Percentiles rank a stretch among this genome's conserved stretches.
These are phyloP conservation scores for Trematomus loennbergii DNA, from an alignment of 2,113 vertebrate species.

Conservation along the genomic window DNA sequence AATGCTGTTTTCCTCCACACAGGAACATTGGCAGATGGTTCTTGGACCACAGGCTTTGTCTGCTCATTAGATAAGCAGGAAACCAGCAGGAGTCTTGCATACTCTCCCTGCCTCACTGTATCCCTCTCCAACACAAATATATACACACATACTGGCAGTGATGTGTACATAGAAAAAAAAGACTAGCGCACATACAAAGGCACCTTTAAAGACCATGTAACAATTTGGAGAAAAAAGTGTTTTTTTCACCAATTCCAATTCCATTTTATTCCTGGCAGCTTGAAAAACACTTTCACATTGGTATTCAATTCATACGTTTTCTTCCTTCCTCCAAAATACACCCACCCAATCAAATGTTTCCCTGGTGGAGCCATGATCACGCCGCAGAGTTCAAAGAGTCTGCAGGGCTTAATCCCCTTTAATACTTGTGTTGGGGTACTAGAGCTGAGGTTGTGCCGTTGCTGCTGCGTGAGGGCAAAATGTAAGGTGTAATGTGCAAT, in stretches of 20 bases:
- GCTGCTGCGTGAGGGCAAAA: conserved; percentile 46
- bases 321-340: conserved; percentile 6
- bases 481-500: conserved; percentile 59
- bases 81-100: conserved; percentile 45
- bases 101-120: neutral
- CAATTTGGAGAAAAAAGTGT: neutral
- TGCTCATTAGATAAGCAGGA: conserved; percentile 59
- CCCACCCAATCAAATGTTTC: conserved; percentile 21
- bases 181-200: neutral
- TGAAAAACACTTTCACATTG: conserved; percentile 11
- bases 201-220: neutral
- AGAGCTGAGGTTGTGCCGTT: conserved; percentile 47
- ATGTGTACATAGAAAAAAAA: conserved; percentile 3
- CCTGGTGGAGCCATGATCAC: conserved; percentile 20
- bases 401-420: conserved; percentile 52
- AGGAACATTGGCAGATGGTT: conserved; percentile 50
- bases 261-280: conserved; percentile 25
- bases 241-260: neutral
- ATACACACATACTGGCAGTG: neutral
- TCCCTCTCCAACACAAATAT: neutral
- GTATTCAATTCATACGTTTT: conserved; percentile 12
- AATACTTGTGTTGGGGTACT: conserved; percentile 46
- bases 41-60: conserved; percentile 49
- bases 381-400: conserved; percentile 36
- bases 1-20: conserved; percentile 49